These are phyloP conservation scores for Rhynchotus rufescens DNA, from an alignment of 2,797 vertebrate species.

Conservation along the genomic window DNA sequence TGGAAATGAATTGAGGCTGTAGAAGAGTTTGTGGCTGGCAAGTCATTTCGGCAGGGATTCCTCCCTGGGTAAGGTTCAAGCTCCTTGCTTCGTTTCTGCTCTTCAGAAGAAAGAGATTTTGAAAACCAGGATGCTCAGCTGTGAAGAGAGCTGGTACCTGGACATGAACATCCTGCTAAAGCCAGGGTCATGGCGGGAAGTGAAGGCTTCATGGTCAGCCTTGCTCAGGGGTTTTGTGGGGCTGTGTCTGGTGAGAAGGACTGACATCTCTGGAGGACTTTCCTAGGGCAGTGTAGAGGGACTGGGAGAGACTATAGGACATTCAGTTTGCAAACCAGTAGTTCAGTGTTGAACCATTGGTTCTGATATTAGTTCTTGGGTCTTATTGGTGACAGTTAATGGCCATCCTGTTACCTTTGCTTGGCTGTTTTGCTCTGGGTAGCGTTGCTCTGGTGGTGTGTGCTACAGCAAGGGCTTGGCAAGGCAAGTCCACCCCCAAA, in stretches of 20 bases:
- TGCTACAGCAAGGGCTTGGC: neutral
- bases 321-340: neutral
- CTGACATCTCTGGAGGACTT: neutral
- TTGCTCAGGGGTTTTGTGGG: neutral
- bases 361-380: neutral
- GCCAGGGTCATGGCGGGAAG: neutral
- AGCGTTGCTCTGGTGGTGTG: neutral
- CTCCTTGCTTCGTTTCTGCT: neutral
- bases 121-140: neutral
- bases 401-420: fast-evolving
- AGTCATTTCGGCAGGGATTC: conserved; percentile 10
- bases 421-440: neutral
- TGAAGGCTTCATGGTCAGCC: neutral
- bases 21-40: neutral
- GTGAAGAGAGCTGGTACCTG: neutral
- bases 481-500: neutral
- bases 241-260: fast-evolving
- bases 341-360: fast-evolving
- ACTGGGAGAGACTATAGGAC: neutral
- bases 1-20: conserved; percentile 14
- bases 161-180: neutral
- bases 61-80: neutral
- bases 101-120: neutral
- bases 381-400: neutral
- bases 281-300: neutral